Evolutionary conservation across 2,113 vertebrate species (phyloP), one percentile per base, ranked within the genome.

Genomic region (Amia ocellicauda): DNA sequence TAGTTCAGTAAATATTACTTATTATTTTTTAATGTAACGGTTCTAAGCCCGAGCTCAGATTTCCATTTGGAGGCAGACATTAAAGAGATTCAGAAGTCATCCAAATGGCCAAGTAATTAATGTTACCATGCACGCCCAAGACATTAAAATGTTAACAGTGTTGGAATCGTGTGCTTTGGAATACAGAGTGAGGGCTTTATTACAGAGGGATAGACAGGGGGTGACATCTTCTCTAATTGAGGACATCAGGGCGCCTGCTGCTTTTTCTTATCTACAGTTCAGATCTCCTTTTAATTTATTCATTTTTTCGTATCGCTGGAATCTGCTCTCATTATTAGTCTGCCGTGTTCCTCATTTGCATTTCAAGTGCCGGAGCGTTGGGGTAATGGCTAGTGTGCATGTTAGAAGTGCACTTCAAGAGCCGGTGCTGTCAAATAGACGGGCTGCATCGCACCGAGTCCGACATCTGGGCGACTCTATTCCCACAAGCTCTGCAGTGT

Each of bases 91-190:
- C 93, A 89, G 91, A 87, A 95, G 90, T 91, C 92, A 87, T 91
- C 90, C 90, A 94, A 94, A 94, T 91, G 92, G 92, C 92, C 91
- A 91, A 91, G 93, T 97, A 98, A 99, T 99, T 97, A 98, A 94
- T 95, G 95, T 97, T 95, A 92, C 91, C 86, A 75, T 62, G 89
- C 95, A 95, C 93, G 91, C 90, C 93, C 93, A 94, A 93, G 91
- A 97, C 93, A 98, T 99, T 96, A 97, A 92, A 93, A 98, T 98
- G 95, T 98, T 99, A 99, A 99, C 94, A 95, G 93, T 94, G 94
- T 94, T 93, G 90, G 93, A 94, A 87, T 92, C 88, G 85, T 95
- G 94, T 94, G 95, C 94, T 93, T 92, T 89, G 88, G 94, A 98
- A 97, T 98, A 97, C 94, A 85, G 91, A 97, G 95, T 92, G 93